Percentiles rank a stretch among this genome's conserved stretches.
These are phyloP conservation scores for Apodemia mormo DNA, from an alignment of 2,888 invertebrate genomes.

Conservation along the genomic window DNA sequence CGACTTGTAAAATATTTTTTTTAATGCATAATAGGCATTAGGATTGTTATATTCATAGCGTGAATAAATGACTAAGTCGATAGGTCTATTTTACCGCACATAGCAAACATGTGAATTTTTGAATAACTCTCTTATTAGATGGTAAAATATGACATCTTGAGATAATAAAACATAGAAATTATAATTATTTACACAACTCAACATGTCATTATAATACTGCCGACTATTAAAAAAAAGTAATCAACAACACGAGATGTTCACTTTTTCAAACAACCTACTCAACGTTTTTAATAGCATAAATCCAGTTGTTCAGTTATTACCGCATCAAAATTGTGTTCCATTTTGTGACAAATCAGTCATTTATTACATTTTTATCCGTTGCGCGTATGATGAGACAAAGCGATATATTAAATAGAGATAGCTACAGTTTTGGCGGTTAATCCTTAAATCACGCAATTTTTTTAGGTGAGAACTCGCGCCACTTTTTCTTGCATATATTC, in stretches of 20 bases:
- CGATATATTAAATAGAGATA: conserved; percentile 2
- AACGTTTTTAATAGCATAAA: too few species aligned
- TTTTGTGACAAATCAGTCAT: too few species aligned
- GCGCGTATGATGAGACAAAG: conserved; percentile 1
- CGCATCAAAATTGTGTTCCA: too few species aligned
- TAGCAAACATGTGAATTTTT: conserved; percentile 24
- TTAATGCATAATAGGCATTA: conserved; percentile 18
- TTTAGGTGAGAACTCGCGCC: neutral
- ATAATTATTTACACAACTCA: conserved; percentile 24
- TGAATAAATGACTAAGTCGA: too few species aligned
- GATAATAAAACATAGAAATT: conserved; percentile 24
- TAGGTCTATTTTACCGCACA: conserved; percentile 24
- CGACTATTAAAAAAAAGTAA: conserved; percentile 22
- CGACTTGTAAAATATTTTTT: too few species aligned
- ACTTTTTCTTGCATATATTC: too few species aligned
- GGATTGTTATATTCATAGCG: conserved; percentile 5
- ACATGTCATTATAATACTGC: conserved; percentile 25
- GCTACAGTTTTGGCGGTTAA: neutral
- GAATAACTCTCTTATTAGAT: conserved; percentile 25
- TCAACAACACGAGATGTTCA: neutral
- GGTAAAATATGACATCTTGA: conserved; percentile 23
- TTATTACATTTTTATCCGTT: too few species aligned
- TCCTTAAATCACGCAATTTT: neutral
- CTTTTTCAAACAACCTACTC: too few species aligned
- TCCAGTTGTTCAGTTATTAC: too few species aligned